Evolutionary conservation across 1,140 invertebrate species (phyloP), one percentile per base, ranked within the genome.

Genomic region (Zaprionus davidi): DNA sequence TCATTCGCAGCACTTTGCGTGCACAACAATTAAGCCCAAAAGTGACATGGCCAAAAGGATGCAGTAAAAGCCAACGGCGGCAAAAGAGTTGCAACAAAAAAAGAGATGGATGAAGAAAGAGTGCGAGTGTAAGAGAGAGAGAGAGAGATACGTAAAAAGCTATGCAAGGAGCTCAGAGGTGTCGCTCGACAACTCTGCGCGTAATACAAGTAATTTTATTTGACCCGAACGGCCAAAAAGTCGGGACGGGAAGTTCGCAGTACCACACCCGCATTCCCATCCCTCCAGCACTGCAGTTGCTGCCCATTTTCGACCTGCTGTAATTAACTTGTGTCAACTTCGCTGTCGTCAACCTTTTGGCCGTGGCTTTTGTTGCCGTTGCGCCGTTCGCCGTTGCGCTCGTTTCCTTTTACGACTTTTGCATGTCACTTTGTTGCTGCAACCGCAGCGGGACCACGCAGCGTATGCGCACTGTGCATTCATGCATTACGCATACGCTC

Each of bases 271-370:
- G 41, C n/a, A 17, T n/a, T 7, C n/a, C n/a, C n/a, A 2, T 9
- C 46, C 12, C 7, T 22, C 7, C 17, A 1, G 41, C 28, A 2
- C 9, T 22, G 17, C 46, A 49, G 46, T 74, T 20, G 38, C 28
- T 17, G 59, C 55, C 53, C 59, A 53, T 62, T 58, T 63, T 70
- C 51, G 67, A 75, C 59, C 65, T 75, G 44, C 57, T 75, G 76
- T 78, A 78, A 78, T 78, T 78, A 78, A 78, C 76, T 78, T 74
- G 71, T 78, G 76, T 78, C 76, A 78, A 75, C 76, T 65, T 58
- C 38, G 49, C 46, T 34, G 44, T 70, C 58, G 53, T 75, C 60
- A 44, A 56, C 56, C 46, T 60, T 71, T 72, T 31, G 67, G 53
- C 51, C 46, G 20, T 46, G 74, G 70, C 74, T 76, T 72, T 78